Percentiles rank a stretch among this genome's conserved stretches.
These are phyloP conservation scores for Sylvicola fuscatus DNA, from an alignment of 2,888 invertebrate genomes.

Conservation along the genomic window DNA sequence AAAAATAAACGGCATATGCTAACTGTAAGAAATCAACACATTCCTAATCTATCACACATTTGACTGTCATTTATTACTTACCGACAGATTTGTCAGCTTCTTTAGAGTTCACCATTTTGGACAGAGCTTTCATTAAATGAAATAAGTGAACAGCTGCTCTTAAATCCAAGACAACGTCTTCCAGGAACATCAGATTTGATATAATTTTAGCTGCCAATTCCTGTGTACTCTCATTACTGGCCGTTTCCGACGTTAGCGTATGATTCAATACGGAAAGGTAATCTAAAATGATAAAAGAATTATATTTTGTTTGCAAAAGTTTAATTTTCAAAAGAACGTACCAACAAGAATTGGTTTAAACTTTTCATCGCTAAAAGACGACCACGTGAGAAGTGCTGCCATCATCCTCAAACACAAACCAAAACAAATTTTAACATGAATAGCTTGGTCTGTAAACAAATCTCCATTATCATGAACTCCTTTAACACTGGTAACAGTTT, in stretches of 20 bases:
- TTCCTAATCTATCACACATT: background rate
- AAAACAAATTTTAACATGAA: conserved; percentile 31
- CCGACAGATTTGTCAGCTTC: conserved; percentile 14
- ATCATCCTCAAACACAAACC: conserved; percentile 33
- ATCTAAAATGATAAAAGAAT: background rate
- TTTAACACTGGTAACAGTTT: conserved; percentile 28
- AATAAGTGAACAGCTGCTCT: conserved; percentile 19
- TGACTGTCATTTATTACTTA: conserved; percentile 9
- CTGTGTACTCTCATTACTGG: background rate
- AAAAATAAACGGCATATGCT: conserved; percentile 33
- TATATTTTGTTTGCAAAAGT: background rate
- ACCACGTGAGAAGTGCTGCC: conserved; percentile 40
- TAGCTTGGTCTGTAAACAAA: conserved; percentile 29
- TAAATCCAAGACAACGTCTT: conserved; percentile 12
- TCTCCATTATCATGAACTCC: conserved; percentile 31
- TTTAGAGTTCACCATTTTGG: conserved; percentile 11
- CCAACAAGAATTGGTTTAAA: conserved; percentile 6
- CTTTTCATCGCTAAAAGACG: conserved; percentile 32
- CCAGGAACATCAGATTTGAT: no score
- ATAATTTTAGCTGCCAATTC: background rate
- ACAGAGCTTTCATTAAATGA: conserved; percentile 14
- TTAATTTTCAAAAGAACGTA: background rate
- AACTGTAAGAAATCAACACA: conserved; percentile 13
- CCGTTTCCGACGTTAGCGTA: background rate
- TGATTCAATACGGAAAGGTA: background rate